These are phyloP conservation scores for Lacanobia wlatinum DNA, from an alignment of 2,888 invertebrate species.

Conservation along the genomic window DNA sequence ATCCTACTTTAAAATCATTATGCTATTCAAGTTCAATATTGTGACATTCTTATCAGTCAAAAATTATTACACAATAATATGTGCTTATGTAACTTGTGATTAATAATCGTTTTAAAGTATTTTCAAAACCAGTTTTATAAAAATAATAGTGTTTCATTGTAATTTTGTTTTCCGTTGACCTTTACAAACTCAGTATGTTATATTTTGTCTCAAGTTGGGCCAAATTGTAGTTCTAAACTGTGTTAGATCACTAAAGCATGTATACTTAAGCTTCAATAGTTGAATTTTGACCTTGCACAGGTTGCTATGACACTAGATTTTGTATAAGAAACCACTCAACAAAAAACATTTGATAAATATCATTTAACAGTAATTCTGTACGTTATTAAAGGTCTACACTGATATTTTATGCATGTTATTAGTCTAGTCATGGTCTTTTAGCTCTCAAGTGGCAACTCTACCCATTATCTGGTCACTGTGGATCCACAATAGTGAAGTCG, in stretches of 20 bases:
- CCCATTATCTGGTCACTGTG: background rate
- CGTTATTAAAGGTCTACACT: background rate
- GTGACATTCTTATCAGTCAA: background rate
- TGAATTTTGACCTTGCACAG: background rate
- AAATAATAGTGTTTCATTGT: background rate
- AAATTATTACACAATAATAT: background rate
- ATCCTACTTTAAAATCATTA: background rate
- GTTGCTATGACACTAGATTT: background rate
- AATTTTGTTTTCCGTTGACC: background rate
- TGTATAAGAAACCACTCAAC: no score
- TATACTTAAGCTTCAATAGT: background rate
- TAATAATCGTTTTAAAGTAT: background rate
- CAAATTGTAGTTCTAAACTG: background rate
- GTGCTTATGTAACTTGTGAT: background rate
- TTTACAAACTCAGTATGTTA: background rate
- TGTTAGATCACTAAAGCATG: background rate
- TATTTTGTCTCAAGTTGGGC: background rate
- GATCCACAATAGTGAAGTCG: background rate
- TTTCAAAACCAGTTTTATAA: background rate
- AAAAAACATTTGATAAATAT: background rate
- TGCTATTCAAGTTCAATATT: background rate
- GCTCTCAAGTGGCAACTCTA: background rate
- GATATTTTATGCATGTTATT: background rate
- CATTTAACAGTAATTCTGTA: background rate
- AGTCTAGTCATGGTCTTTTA: background rate